A percentile compares a stretch with the other conserved stretches of the same genome.
These are phyloP conservation scores for Agrypnus murinus DNA, from an alignment of 2,888 invertebrate species.

Conservation along the genomic window DNA sequence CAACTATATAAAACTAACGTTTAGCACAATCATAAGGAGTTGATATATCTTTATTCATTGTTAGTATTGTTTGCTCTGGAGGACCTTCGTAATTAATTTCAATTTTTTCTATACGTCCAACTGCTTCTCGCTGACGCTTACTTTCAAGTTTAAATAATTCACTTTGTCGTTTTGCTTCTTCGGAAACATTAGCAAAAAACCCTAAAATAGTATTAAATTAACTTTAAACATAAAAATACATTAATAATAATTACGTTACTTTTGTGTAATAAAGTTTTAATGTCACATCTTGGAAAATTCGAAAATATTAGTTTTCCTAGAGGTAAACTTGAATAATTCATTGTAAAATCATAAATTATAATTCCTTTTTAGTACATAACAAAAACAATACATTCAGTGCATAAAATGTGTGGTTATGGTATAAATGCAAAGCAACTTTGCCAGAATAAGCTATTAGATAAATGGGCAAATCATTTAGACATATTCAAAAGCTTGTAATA, in stretches of 20 bases:
- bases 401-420: no score
- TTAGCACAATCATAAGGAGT: slow-evolving; percentile 94
- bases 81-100: slow-evolving; percentile 86
- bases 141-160: slow-evolving; percentile 86
- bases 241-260: slow-evolving; percentile 12
- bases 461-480: no score
- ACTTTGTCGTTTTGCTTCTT: slow-evolving; percentile 75
- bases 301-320: neutral
- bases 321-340: neutral
- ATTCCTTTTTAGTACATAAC: no score
- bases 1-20: slow-evolving; percentile 75
- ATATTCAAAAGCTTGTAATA: no score
- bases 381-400: no score
- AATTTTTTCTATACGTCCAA: slow-evolving; percentile 94
- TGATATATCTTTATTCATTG: slow-evolving; percentile 94
- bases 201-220: slow-evolving; percentile 53
- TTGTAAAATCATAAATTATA: no score
- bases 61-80: slow-evolving; percentile 82
- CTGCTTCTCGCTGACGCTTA: slow-evolving; percentile 80
- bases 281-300: neutral
- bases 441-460: no score
- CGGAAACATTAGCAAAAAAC: slow-evolving; percentile 51
- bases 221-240: no score
- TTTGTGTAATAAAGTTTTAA: slow-evolving; percentile 18
- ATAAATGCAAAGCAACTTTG: no score